Base-by-base conservation (phyloP, 2,888 invertebrate species). In the Ochropleura plecta region DNA sequence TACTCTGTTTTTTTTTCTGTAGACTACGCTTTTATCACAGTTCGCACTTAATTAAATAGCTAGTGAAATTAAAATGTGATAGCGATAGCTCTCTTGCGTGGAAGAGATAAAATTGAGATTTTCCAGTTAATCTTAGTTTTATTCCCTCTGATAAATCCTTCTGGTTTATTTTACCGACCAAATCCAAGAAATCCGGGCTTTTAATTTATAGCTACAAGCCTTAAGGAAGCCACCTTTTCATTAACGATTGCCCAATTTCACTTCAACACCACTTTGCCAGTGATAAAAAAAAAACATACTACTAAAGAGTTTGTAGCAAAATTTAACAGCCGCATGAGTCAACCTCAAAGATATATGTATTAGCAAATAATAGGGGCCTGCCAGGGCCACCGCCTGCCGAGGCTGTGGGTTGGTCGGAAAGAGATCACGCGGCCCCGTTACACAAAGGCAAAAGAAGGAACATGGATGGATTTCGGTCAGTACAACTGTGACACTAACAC, bases 31-130 rank as follows among this genome's bases (percentile, higher is more conserved):
- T 62, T 14, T 44, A 44, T 4, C 4, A 14, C 4, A 62, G 62
- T 44, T 4, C 44, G 8, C 7, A 44, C 44, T 44, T 8, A 44
- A 62, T 62, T 62, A 20, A 7, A 62, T 7, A 20, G n/a, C 62
- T 62, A 6, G 14, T 9, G 20, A 44, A 62, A 62, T 62, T 20
- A 62, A 62, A 62, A 62, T n/a, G n/a, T 62, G 12, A n/a, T n/a
- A 12, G n/a, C 62, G 44, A 44, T 44, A 44, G 62, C 44, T 62
- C n/a, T 62, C 62, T 62, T 62, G 10, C 51, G 48, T 16, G 53
- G n/a, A 49, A 12, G 30, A 69, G 20, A 69, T 69, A 60, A 69
- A 76, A 76, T 69, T 42, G 78, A 69, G 78, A 62, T 76, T 69
- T 53, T 14, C 44, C 62, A 62, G 62, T 62, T 62, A 62, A 44